These are phyloP conservation scores for Pelochelys cantorii DNA, from an alignment of 2,797 vertebrate genomes.

Conservation along the genomic window DNA sequence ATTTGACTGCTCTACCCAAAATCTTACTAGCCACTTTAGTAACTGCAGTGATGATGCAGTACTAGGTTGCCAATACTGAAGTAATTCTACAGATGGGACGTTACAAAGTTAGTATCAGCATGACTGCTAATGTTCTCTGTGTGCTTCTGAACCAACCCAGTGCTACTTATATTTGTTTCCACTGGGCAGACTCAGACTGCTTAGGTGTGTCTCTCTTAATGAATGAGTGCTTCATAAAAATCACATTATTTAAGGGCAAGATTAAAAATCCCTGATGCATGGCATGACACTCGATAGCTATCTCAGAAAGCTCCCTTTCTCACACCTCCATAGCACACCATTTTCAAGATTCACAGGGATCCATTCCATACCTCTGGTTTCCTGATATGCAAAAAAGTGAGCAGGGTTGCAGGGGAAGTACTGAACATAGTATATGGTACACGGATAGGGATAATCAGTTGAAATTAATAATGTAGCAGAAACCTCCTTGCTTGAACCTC, in stretches of 20 bases:
- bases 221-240: background rate
- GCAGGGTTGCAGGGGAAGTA: background rate
- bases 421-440: background rate
- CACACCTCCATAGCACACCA: background rate
- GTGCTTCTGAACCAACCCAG: background rate
- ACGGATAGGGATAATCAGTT: background rate
- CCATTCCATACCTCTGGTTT: background rate
- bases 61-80: fast-evolving
- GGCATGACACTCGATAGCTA: conserved; percentile 29
- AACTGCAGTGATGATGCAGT: background rate
- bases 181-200: background rate
- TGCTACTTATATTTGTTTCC: background rate
- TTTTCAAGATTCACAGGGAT: background rate
- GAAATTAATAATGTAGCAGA: background rate
- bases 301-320: background rate
- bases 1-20: background rate
- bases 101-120: background rate
- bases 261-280: conserved; percentile 49
- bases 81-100: background rate
- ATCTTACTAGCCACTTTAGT: background rate
- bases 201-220: conserved; percentile 13
- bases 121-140: background rate
- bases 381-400: background rate
- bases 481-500: background rate
- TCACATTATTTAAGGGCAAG: conserved; percentile 19